Evolutionary conservation across 2,888 invertebrate genomes (phyloP).

Genomic region (Rhogogaster chlorosoma): DNA sequence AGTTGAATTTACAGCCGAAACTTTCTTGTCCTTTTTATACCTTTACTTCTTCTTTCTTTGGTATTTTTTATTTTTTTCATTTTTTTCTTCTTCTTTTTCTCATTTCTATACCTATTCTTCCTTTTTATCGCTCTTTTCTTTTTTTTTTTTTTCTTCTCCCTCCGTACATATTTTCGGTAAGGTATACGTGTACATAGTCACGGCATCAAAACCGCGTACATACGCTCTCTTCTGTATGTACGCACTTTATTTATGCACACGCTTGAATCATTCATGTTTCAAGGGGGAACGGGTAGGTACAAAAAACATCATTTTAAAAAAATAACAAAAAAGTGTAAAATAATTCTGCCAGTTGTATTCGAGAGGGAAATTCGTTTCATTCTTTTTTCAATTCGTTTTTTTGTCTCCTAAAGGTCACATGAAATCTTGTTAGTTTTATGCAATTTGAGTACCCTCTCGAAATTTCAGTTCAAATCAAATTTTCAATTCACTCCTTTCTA

Average conservation of each 20-base stretch:
- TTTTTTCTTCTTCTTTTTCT: not conserved
- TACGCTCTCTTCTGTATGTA: not conserved
- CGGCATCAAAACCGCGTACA: not conserved
- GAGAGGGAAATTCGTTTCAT: not conserved
- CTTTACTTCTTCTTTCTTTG: not conserved
- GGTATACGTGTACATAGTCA: not conserved
- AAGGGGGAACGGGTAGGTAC: not conserved
- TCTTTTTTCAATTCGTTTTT: not conserved
- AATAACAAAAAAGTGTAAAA: not conserved
- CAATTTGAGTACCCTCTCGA: no score
- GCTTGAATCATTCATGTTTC: not conserved
- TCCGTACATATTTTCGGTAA: not conserved
- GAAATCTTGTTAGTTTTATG: no score
- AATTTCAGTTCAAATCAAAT: no score
- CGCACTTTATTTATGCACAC: not conserved
- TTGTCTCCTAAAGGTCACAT: no score
- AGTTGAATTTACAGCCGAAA: constrained; percentile 2
- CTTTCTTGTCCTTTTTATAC: not conserved
- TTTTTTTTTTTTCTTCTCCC: not conserved
- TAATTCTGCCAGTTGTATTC: not conserved
- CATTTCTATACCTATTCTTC: not conserved
- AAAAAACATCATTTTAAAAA: not conserved
- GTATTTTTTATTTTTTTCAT: not conserved
- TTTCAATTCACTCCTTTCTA: not conserved
- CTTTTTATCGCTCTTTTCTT: not conserved